phyloP scores from a whole-genome alignment of 2,888 invertebrate species.

The Scaptodrosophila latifasciaeformis region DNA sequence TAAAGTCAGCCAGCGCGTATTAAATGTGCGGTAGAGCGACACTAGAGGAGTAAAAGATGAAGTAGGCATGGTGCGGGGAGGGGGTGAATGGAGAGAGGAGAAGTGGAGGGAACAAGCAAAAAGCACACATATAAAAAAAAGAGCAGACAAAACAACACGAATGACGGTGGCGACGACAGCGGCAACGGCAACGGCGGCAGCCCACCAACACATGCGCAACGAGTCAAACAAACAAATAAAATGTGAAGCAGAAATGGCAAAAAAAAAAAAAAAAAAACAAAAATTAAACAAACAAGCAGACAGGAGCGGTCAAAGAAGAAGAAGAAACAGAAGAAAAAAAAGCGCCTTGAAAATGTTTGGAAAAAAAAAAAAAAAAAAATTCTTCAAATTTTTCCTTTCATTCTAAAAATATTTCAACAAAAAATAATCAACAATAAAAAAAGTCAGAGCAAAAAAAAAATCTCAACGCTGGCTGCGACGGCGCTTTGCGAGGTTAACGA shows the following conservation, averaged over 20 bases:
- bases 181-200: conserved; percentile 33
- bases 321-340: too few species aligned
- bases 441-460: conserved; percentile 22
- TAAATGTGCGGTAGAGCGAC: too few species aligned
- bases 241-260: conserved; percentile 72
- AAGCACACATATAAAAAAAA: conserved; percentile 7
- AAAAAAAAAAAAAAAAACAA: too few species aligned
- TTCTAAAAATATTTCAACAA: too few species aligned
- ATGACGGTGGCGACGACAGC: conserved; percentile 15
- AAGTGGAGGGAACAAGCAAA: background rate
- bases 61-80: background rate
- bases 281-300: conserved; percentile 73
- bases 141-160: conserved; percentile 4
- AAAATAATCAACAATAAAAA: background rate
- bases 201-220: conserved; percentile 58
- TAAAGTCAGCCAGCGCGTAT: conserved; percentile 29
- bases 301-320: too few species aligned
- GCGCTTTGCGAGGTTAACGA: conserved; percentile 6
- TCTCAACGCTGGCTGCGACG: conserved; percentile 3
- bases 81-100: conserved; percentile 4
- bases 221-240: conserved; percentile 73
- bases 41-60: conserved; percentile 5
- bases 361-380: too few species aligned
- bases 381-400: too few species aligned
- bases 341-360: too few species aligned